Evolutionary conservation across 2,797 vertebrate genomes (phyloP), one percentile per base, ranked within the genome.

Genomic region (Amphiprion clarkii): DNA sequence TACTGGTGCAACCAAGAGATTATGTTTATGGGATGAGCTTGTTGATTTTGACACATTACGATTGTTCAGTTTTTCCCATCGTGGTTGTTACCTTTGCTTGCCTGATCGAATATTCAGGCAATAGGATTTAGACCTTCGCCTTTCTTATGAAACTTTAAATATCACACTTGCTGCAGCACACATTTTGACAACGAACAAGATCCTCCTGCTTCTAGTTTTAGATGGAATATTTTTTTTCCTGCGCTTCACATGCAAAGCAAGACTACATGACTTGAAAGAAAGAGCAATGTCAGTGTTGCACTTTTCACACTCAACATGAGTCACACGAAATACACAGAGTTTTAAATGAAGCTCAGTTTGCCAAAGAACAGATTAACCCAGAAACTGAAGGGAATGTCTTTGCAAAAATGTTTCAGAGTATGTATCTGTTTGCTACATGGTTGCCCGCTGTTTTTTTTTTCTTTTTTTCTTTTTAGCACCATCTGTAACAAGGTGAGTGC

Each of bases 131-230:
- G 57, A 82, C 55, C 23, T 23, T 0, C 8, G 27, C n/a, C 68
- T 36, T 52, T 21, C 33, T 83, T 76, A 76, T 87, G n/a, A 76
- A 90, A 89, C 63, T 86, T 90, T 88, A 66, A 89, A 77, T 42
- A 61, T 56, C 27, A 27, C 69, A 67, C 71, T 79, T 58, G 64
- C 60, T 56, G 36, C 42, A 33, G 63, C 75, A 62, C 67, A 62
- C 60, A 62, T 78, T 87, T 81, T 67, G 76, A 81, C 82, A 88
- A 74, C 29, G 2, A 54, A 85, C 81, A 73, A 76, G 59, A 58
- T 19, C 46, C 55, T 42, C 17, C 49, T 59, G 71, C 48, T 78
- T 57, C 49, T 59, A 40, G 10, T 65, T 63, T 69, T 67, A 33
- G 23, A 36, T 54, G 27, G 21, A 27, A 36, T 9, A 39, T 71